A percentile compares a stretch with the other conserved stretches of the same genome.
Conservation (phyloP, 2,888 invertebrate species). For the Lithophane semibrunnea region DNA sequence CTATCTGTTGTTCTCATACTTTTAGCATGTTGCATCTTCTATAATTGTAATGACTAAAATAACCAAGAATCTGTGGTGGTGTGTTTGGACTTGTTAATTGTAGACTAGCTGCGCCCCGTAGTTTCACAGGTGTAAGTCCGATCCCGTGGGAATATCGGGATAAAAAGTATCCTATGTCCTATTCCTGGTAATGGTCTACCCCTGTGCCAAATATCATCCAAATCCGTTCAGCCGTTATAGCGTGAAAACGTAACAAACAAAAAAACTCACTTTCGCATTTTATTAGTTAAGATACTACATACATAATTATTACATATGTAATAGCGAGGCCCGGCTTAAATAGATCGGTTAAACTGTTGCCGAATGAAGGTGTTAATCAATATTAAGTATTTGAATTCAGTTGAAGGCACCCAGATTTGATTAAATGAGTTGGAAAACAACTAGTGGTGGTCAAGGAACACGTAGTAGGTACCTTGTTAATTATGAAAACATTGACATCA, state of each 20-base stretch:
- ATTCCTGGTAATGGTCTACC: too few relatives aligned
- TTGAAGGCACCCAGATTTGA: background rate
- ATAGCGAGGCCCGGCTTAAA: too few relatives aligned
- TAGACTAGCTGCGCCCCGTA: too few relatives aligned
- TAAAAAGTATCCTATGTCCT: too few relatives aligned
- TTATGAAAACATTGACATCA: background rate
- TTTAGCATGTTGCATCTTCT: slow-evolving; percentile 43
- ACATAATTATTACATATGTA: too few relatives aligned
- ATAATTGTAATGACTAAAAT: slow-evolving; percentile 41
- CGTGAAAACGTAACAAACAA: too few relatives aligned
- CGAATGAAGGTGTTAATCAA: background rate
- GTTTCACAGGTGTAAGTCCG: too few relatives aligned
- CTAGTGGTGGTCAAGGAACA: background rate
- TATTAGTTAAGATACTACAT: too few relatives aligned
- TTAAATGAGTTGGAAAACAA: background rate
- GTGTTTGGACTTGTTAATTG: background rate
- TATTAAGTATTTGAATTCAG: background rate
- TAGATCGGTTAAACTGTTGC: background rate
- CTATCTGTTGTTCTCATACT: slow-evolving; percentile 44
- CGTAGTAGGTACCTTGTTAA: background rate
- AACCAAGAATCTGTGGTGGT: slow-evolving; percentile 7
- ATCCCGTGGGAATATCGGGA: too few relatives aligned
- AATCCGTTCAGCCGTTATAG: too few relatives aligned
- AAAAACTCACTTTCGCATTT: too few relatives aligned
- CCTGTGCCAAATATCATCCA: too few relatives aligned